Conservation (phyloP, 2,888 invertebrate genomes). For the Cactoblastis cactorum region DNA sequence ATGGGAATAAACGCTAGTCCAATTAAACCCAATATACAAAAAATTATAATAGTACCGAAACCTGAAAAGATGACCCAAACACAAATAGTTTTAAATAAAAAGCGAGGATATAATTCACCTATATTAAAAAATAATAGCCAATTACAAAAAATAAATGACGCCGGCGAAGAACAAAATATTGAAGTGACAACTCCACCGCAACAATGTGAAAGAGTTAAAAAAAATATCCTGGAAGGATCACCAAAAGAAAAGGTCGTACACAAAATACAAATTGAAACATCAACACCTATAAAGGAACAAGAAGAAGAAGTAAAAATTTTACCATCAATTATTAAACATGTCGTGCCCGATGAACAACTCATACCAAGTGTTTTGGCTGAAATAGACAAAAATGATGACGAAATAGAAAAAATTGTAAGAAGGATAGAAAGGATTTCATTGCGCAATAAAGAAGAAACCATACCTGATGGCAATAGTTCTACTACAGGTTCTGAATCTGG, state of each 20-base stretch:
- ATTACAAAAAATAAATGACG: not conserved
- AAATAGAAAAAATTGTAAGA: slow-evolving; percentile 27
- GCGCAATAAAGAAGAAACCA: slow-evolving; percentile 27
- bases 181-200: not conserved
- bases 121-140: not conserved
- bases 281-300: slow-evolving; percentile 37
- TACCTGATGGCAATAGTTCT: slow-evolving; percentile 37
- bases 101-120: not conserved
- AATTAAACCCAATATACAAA: not conserved
- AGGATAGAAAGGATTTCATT: slow-evolving; percentile 32
- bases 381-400: slow-evolving; percentile 23
- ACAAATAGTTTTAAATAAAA: not conserved
- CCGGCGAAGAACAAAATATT: not conserved
- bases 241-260: slow-evolving; percentile 23
- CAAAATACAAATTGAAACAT: slow-evolving; percentile 42
- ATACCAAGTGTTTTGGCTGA: slow-evolving; percentile 17
- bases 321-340: not conserved
- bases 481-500: slow-evolving; percentile 54
- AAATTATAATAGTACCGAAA: slow-evolving; percentile 10
- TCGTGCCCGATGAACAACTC: slow-evolving; percentile 11
- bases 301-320: slow-evolving; percentile 1
- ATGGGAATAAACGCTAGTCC: not conserved
- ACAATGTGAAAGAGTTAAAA: not conserved
- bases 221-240: not conserved
- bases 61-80: slow-evolving; percentile 15